Evolutionary conservation across 2,797 vertebrate genomes (phyloP).

Genomic region (Pseudomugil tenellus): DNA sequence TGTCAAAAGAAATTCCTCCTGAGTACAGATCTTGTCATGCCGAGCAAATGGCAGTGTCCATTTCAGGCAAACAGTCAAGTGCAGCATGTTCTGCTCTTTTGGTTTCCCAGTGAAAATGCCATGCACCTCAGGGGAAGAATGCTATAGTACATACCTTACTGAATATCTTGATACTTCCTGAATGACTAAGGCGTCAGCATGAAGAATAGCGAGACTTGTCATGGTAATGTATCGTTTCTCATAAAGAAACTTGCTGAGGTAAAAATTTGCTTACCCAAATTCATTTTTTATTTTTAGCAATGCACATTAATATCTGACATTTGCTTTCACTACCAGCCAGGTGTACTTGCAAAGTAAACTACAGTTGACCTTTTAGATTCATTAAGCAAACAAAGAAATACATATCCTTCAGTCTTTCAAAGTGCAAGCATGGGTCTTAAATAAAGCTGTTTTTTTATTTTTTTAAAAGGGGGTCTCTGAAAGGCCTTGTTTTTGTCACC

Average conservation of each 20-base stretch:
- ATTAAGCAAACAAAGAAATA: not conserved
- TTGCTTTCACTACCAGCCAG: not conserved
- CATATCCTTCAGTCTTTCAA: not conserved
- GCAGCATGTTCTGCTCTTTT: constrained; percentile 10
- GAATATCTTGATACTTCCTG: not conserved
- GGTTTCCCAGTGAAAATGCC: constrained; percentile 3
- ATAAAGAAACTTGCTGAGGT: not conserved
- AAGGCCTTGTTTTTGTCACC: constrained; percentile 6
- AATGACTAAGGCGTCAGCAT: not conserved
- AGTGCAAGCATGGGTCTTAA: not conserved
- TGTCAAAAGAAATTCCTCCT: constrained; percentile 33
- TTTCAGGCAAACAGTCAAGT: not conserved
- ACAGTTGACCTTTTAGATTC: not conserved
- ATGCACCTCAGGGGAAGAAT: not conserved
- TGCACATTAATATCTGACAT: not conserved
- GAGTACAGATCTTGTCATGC: not conserved
- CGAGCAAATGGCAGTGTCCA: not conserved
- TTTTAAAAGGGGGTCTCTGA: not conserved
- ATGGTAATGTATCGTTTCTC: not conserved
- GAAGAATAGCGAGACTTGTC: not conserved
- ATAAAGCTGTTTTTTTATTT: not conserved
- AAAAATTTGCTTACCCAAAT: not conserved
- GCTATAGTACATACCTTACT: not conserved
- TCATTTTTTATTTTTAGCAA: not conserved
- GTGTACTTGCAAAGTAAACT: not conserved